These are phyloP conservation scores for Yponomeuta evonymella DNA, from an alignment of 2,888 invertebrate genomes.

Conservation along the genomic window DNA sequence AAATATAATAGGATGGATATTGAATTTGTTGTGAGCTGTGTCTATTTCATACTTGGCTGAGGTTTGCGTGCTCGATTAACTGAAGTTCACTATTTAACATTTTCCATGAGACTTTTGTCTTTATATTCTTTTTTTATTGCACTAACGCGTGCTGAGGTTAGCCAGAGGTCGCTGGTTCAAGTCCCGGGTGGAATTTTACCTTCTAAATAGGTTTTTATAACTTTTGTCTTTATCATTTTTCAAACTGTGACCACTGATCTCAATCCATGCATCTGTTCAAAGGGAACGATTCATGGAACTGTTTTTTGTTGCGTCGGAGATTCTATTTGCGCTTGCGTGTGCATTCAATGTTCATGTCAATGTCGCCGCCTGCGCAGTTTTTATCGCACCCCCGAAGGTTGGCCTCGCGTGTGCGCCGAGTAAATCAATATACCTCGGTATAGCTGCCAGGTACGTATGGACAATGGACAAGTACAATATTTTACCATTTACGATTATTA, in stretches of 20 bases:
- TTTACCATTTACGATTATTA: not conserved
- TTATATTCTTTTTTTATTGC: no score
- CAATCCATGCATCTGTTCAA: not conserved
- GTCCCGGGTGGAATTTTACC: no score
- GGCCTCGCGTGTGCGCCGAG: slow-evolving; percentile 50
- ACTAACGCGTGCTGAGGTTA: no score
- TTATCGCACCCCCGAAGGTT: slow-evolving; percentile 64
- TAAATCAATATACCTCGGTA: slow-evolving; percentile 4
- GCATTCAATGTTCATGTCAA: slow-evolving; percentile 55
- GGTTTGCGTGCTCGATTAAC: no score
- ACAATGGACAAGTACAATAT: slow-evolving; percentile 11
- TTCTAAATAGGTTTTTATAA: no score
- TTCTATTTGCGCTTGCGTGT: slow-evolving; percentile 62
- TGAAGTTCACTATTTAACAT: no score
- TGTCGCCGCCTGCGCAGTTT: slow-evolving; percentile 56
- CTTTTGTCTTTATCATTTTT: no score
- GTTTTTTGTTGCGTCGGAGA: not conserved
- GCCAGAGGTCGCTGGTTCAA: no score
- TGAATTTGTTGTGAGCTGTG: no score
- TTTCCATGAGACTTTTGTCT: no score
- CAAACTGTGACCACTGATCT: not conserved
- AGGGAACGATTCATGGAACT: not conserved
- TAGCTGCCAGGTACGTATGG: not conserved
- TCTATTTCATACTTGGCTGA: no score
- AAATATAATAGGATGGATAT: no score